Evolutionary conservation across 2,888 invertebrate genomes (phyloP), one percentile per base, ranked within the genome.

Genomic region (Athetis lepigone): DNA sequence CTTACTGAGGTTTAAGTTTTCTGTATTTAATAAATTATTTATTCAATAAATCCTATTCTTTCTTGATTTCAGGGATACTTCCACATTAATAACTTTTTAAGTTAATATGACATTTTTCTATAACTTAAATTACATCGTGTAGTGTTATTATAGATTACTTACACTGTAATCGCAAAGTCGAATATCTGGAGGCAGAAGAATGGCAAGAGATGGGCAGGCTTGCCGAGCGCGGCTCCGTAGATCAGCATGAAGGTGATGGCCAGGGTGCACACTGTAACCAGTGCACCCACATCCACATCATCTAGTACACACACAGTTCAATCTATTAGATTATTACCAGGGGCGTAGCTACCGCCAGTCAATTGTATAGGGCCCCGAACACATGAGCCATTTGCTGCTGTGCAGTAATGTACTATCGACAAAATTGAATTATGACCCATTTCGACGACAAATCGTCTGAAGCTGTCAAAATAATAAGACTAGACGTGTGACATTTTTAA

Each of bases 141-240:
- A 11, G n/a, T n/a, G n/a, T 27, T 4, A 27, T 9, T 27, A 8
- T 9, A n/a, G n/a, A n/a, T n/a, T n/a, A 95, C 96, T 97, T 92
- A 98, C 97, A 97, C 96, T 71, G 97, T 97, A 81, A 98, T 97
- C 70, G 98, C 98, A 93, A 98, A 98, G 93, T 98, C 98, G 88
- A 98, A 98, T 73, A 98, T 96, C 92, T 98, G 98, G 39, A 98
- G 95, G 81, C 98, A 98, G 95, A 98, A 98, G 95, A 98, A 98
- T 0, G 98, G 98, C 94, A 98, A 95, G 77, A 98, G 95, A 87
- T 98, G 98, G 0, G 97, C 97, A 0, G 98, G 97, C 85, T 97
- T 97, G 50, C 97, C 97, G 83, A 97, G 97, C 39, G 97, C 95
- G 7, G 98, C 97, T 43, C 98, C 98, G 90, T 98, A 98, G 57